These are phyloP conservation scores for Lagorchestes hirsutus DNA, from an alignment of 2,797 vertebrate species.

Conservation along the genomic window DNA sequence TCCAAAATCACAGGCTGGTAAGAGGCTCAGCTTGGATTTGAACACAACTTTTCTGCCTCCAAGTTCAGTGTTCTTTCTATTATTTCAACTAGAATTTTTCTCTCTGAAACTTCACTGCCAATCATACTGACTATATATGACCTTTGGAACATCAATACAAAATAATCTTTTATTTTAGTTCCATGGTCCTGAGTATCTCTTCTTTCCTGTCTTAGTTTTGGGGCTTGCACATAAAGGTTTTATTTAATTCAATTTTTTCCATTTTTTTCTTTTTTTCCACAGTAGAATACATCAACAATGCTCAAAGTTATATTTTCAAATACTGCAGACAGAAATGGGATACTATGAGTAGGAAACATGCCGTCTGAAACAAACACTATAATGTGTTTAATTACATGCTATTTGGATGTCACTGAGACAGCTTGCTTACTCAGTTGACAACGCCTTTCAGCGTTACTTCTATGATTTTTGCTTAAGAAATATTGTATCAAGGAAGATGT, in stretches of 20 bases:
- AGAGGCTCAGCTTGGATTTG: neutral
- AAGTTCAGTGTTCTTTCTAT: neutral
- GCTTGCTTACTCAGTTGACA: neutral
- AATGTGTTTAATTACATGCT: conserved; percentile 1
- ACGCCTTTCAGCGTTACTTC: neutral
- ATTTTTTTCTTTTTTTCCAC: neutral
- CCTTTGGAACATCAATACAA: neutral
- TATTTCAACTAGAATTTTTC: neutral
- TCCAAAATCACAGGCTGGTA: neutral
- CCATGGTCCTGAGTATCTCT: neutral
- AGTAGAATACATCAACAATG: neutral
- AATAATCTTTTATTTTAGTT: neutral
- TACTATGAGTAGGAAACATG: neutral
- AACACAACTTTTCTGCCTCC: neutral
- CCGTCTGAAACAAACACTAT: neutral
- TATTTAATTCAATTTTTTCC: neutral
- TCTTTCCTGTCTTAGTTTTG: neutral
- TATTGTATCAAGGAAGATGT: conserved; percentile 37
- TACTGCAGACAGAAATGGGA: neutral
- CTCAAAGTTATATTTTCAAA: neutral
- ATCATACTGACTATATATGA: neutral
- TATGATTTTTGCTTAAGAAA: conserved; percentile 7
- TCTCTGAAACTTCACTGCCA: neutral
- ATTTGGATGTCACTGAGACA: neutral
- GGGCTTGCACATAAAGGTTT: neutral